Evolutionary conservation across 1,140 invertebrate species (phyloP).

Genomic region (Aphelenchoides besseyi): DNA sequence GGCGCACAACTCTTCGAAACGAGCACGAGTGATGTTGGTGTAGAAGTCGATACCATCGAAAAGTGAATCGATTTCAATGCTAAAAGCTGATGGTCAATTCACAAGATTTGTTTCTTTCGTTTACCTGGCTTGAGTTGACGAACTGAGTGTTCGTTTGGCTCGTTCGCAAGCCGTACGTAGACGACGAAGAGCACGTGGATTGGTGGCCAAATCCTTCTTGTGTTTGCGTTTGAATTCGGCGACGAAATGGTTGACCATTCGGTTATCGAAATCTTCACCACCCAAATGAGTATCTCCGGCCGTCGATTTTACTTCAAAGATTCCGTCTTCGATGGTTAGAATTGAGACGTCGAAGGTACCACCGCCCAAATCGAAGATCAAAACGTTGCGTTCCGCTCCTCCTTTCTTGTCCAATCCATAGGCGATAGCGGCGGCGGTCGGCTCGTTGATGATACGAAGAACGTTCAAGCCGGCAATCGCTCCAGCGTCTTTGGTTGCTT

Average conservation of each 20-base stretch:
- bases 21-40: conserved; percentile 84
- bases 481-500: conserved; percentile 75
- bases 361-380: conserved; percentile 86
- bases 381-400: conserved; percentile 68
- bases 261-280: conserved; percentile 94
- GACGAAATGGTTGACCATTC: conserved; percentile 91
- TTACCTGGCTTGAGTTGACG: conserved; percentile 79
- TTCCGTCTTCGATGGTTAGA: conserved; percentile 88
- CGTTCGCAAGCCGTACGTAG: conserved; percentile 87
- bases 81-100: conserved; percentile 56
- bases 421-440: conserved; percentile 77
- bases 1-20: conserved; percentile 86
- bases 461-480: conserved; percentile 68
- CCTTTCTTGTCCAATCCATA: conserved; percentile 80
- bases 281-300: conserved; percentile 88
- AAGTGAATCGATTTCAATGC: conserved; percentile 88
- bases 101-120: not conserved
- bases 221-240: conserved; percentile 95
- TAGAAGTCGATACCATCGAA: conserved; percentile 95
- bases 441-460: conserved; percentile 76
- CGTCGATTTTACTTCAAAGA: conserved; percentile 89
- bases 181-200: conserved; percentile 83
- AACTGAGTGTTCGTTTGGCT: conserved; percentile 88
- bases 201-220: conserved; percentile 83
- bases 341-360: conserved; percentile 96